Evolutionary conservation across 2,797 vertebrate genomes (phyloP).

Genomic region (Tympanoctomys barrerae): DNA sequence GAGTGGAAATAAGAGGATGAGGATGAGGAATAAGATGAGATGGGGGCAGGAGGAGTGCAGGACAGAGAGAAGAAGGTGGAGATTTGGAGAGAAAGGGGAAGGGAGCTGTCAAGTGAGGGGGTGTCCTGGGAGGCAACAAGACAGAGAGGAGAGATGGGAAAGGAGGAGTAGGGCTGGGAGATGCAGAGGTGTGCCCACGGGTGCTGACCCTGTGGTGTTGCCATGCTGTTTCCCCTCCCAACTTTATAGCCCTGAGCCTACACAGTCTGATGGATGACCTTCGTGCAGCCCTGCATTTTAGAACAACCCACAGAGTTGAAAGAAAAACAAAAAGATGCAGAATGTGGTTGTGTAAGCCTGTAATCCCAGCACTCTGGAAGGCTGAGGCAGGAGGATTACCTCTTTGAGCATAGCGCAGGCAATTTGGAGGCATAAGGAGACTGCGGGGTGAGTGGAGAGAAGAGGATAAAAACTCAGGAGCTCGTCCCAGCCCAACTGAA

Average conservation of each 20-base stretch:
- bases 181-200: accelerated
- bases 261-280: neutral
- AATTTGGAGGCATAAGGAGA: neutral
- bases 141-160: neutral
- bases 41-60: neutral
- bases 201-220: neutral
- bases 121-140: neutral
- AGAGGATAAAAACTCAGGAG: neutral
- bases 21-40: neutral
- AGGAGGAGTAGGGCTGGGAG: neutral
- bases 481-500: neutral
- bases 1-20: no score
- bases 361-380: neutral
- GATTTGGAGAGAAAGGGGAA: neutral
- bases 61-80: neutral
- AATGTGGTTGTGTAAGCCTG: neutral
- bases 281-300: neutral
- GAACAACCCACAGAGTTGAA: neutral
- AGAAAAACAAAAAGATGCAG: neutral
- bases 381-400: neutral
- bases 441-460: neutral
- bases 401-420: neutral
- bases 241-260: neutral
- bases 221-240: neutral
- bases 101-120: neutral